Percentiles rank a stretch among this genome's conserved stretches.
Conservation (phyloP, 2,113 vertebrate species). For the Sinocyclocheilus grahami region DNA sequence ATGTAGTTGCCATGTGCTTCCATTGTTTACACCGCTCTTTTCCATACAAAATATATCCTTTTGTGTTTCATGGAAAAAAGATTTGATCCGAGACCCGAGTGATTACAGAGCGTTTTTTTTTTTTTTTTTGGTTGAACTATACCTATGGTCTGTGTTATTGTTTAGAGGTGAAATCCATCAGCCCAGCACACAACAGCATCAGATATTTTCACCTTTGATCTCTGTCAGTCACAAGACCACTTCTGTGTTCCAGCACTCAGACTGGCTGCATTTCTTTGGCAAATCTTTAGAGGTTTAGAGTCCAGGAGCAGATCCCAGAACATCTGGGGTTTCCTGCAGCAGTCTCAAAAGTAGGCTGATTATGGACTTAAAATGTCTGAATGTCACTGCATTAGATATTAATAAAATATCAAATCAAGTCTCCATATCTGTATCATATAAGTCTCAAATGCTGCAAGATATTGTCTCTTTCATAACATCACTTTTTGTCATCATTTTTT, state of each 20-base stretch:
- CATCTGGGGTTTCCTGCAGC: background rate
- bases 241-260: background rate
- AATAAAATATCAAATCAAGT: background rate
- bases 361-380: background rate
- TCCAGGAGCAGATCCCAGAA: background rate
- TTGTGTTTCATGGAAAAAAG: background rate
- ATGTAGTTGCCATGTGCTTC: background rate
- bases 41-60: background rate
- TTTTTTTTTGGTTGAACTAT: background rate
- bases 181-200: background rate
- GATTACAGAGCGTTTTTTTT: background rate
- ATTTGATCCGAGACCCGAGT: background rate
- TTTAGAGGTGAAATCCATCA: background rate
- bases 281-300: background rate
- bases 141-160: background rate
- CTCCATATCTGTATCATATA: background rate
- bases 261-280: background rate
- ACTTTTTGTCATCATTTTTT: background rate
- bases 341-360: background rate
- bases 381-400: background rate
- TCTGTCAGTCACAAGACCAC: conserved; percentile 14
- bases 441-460: background rate
- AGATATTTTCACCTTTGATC: background rate
- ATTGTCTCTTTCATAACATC: background rate
- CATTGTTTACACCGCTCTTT: background rate